A percentile compares a stretch with the other conserved stretches of the same genome.
Conservation (phyloP, 2,113 vertebrate genomes). For the Pterocles gutturalis region DNA sequence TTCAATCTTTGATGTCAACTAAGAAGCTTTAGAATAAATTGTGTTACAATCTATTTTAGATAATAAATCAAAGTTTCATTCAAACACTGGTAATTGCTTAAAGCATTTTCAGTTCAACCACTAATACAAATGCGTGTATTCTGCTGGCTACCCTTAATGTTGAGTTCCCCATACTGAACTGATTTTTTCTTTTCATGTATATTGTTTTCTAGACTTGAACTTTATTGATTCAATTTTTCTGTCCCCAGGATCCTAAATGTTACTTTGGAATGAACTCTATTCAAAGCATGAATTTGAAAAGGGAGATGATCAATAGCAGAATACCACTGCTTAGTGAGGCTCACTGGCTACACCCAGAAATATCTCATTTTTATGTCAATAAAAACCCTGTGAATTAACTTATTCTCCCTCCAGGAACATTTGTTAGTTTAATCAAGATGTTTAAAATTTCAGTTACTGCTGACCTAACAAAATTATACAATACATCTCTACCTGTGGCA, state of each 20-base stretch:
- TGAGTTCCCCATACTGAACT: background rate
- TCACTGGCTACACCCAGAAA: background rate
- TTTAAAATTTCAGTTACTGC: background rate
- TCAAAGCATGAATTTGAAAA: background rate
- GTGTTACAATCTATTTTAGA: background rate
- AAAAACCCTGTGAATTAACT: background rate
- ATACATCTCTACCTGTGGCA: background rate
- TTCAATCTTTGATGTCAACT: background rate
- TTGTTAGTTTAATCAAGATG: background rate
- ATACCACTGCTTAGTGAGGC: background rate
- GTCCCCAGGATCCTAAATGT: background rate
- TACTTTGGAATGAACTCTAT: background rate
- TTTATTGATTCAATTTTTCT: background rate
- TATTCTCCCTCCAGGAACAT: background rate
- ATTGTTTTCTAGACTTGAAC: background rate
- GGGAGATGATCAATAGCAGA: background rate
- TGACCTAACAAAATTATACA: background rate
- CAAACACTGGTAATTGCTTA: background rate
- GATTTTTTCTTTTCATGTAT: background rate
- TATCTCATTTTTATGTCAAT: background rate
- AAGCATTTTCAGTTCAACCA: background rate
- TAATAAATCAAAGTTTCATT: background rate
- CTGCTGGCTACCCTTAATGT: background rate
- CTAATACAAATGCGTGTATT: background rate
- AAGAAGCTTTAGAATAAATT: background rate